Evolutionary conservation across 2,113 vertebrate species (phyloP), one percentile per base, ranked within the genome.

Genomic region (Triplophysa siluroides): DNA sequence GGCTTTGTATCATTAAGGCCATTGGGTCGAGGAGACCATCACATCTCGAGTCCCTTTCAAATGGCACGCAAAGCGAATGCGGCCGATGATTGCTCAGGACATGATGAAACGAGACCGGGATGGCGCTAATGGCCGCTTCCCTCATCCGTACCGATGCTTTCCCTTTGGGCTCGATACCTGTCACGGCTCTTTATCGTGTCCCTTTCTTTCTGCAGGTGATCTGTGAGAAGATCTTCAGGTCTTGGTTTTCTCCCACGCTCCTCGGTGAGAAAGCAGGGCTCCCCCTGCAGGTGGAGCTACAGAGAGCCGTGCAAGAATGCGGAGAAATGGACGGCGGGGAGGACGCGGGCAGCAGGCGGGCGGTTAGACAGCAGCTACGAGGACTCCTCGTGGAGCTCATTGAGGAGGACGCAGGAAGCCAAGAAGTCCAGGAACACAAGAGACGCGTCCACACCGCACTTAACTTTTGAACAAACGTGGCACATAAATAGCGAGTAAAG

Each of bases 201-300:
- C 43, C 43, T 61, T 29, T 41, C 38, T 68, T 0, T 60, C 24
- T 54, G 8, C 89, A 99, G 98, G 96, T 98, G 68, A 93, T 99
- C 58, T 99, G 98, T 90, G 96, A 98, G 91, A 99, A 99, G 90
- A 98, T 99, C 85, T 98, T 99, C 85, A 89, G 94, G 1, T 94
- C 86, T 0, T 98, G 96, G 96, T 96, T 99, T 78, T 94, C 93
- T 78, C 92, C 94, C 0, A 83, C 87, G 0, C 88, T 93, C 69
- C 79, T 91, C 14, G 91, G 91, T 13, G 81, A 91, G 0, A 87
- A 90, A 12, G 33, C 92, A 11, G 91, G 91, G 4, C 83, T 90
- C n/a, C 93, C 92, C 0, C 92, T 95, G 16, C 94, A 94, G 94
- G 88, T 88, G 77, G 93, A 95, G 91, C 85, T 99, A 70, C 94